Evolutionary conservation across 1,140 invertebrate species (phyloP), one percentile per base, ranked within the genome.

Genomic region (Bombyx mandarina): DNA sequence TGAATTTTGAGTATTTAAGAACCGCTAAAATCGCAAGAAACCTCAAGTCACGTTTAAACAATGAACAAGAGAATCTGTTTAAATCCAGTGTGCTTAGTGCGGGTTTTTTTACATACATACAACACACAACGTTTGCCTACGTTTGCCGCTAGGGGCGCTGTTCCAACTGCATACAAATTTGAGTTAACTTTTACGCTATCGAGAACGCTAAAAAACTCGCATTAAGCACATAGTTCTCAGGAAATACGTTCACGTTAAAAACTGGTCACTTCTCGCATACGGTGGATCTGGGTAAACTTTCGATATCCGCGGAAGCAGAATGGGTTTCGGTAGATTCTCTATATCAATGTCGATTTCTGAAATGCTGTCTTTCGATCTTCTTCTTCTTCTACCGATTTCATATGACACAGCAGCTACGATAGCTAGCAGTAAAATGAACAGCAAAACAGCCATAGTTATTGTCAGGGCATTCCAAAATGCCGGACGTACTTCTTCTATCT

Each of bases 221-320:
- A 18, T 18, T 18, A 18, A 18, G 12, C 12, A 18, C 12, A 18
- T 18, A 35, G 26, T 35, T 35, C 26, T 35, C 26, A 35, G 26
- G 26, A 35, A 35, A 35, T 35, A 2, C 26, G 26, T 5, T 56
- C 54, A 56, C 18, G 43, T 35, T 56, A 56, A 56, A 48, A 42
- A 61, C 10, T 48, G 9, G 44, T 52, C 51, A 54, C 50, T 62
- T 46, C 56, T 61, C 22, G 55, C 35, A 8, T 47, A 57, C 10
- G 57, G 62, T 52, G 53, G 49, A 26, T 66, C 60, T n/a, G 57
- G 45, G 45, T 57, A 65, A 22, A 69, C 44, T 50, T 61, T 67
- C 18, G 52, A 64, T n/a, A 70, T 62, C 51, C 69, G 70, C 6
- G 73, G 75, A 56, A 77, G 62, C 22, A 35, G 66, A 4, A 71